A percentile compares a stretch with the other conserved stretches of the same genome.
Evolutionary conservation across 2,797 vertebrate species (phyloP).

Genomic region (Bradypodion ventrale): DNA sequence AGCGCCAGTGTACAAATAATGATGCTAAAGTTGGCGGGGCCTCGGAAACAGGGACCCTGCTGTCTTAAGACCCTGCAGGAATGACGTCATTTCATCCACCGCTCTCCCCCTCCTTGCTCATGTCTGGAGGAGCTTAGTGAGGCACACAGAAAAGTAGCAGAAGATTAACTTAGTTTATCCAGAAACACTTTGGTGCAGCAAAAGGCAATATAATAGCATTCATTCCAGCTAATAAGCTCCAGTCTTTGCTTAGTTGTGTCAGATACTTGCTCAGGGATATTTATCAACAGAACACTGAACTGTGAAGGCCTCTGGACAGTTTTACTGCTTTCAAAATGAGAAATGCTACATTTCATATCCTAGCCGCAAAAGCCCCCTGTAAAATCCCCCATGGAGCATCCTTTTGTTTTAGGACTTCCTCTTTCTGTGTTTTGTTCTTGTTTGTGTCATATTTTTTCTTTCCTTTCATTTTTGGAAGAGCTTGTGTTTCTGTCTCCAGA

Average conservation of each 20-base stretch:
- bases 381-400: constrained; percentile 11
- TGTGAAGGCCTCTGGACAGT: constrained; percentile 39
- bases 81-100: constrained; percentile 9
- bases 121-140: constrained; percentile 25
- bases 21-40: constrained; percentile 17
- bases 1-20: constrained; percentile 4
- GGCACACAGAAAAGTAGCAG: constrained; percentile 19
- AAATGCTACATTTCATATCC: constrained; percentile 30
- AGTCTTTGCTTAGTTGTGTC: constrained; percentile 35
- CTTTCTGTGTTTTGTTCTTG: not conserved
- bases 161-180: constrained; percentile 37
- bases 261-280: constrained; percentile 39
- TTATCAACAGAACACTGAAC: constrained; percentile 45
- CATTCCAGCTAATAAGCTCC: constrained; percentile 39
- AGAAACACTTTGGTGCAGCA: constrained; percentile 32
- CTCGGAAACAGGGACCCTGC: constrained; percentile 9
- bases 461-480: too few relatives aligned
- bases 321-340: constrained; percentile 30
- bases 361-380: not conserved
- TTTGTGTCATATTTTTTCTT: not conserved
- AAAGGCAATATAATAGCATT: constrained; percentile 37
- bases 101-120: not conserved
- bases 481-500: not conserved
- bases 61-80: constrained; percentile 9
- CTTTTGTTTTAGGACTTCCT: constrained; percentile 21